Base-by-base conservation (phyloP, 1,140 invertebrate species). In the Teleopsis dalmanni region DNA sequence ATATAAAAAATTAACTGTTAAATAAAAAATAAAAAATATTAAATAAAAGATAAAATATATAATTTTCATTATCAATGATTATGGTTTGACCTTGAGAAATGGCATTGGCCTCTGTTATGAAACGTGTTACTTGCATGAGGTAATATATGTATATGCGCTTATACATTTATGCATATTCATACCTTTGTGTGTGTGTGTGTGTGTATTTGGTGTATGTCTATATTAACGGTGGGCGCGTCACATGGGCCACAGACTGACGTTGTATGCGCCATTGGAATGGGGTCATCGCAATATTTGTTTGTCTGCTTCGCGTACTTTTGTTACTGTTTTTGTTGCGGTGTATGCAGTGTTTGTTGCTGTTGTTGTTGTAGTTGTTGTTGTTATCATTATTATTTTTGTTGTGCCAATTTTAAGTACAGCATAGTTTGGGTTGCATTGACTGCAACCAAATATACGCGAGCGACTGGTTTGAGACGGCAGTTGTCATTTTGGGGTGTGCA, bases 21-120 rank as follows among this genome's bases (percentile, higher is more conserved):
- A 46, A 11, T 21, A 43, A 16, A 43, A 43, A 43, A 43, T 43
- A 43, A 43, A 43, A 43, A 31, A 43, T 9, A 5, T 5, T 42
- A 42, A n/a, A 29, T 16, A 31, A 43, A 43, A 43, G 31, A 31
- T 43, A 19, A 16, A 31, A 19, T 21, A 43, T 29, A 65, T 65
- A 57, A 60, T 65, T 65, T 65, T 65, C 62, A 65, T 65, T 65
- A 65, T 65, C 62, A 65, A 60, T 60, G 58, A 62, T 65, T 65
- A 65, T 60, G 62, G 62, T 65, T 60, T 63, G 62, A 65, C 62
- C 62, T 65, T 65, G 62, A 56, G 55, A 38, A 46, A 26, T 54
- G 59, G 57, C 62, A 62, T 54, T 65, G 59, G 62, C 54, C 54
- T 14, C 35, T 62, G 64, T 27, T 7, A 13, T 14, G 7, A 19